Evolutionary conservation across 2,797 vertebrate genomes (phyloP), one percentile per base, ranked within the genome.

Genomic region (Scolopax bukidnonensis): DNA sequence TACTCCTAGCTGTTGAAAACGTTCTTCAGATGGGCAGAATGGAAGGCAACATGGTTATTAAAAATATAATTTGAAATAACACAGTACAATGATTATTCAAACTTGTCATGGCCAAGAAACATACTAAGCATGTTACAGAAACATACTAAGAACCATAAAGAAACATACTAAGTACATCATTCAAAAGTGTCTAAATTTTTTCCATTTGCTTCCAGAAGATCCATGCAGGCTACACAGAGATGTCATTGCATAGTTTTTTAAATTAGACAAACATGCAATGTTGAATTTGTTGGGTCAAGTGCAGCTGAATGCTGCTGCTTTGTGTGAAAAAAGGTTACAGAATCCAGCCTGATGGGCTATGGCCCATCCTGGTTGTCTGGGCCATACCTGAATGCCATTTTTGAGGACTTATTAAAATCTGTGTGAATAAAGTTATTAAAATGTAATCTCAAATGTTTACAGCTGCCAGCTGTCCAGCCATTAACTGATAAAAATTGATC

Each of bases 1-100:
- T 70, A 99, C 98, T 96, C 98, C 86, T 10, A 99, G 88, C 84
- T 99, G 98, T 85, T 68, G 96, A 89, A 99, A 99, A 84, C 97
- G 97, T 95, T 98, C 98, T 99, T 64, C 73, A 84, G n/a, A 65
- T 96, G 83, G 56, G 78, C 27, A 91, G 36, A 94, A 88, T 19
- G 27, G 40, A 80, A 91, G 79, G 45, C 17, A 97, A 91, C 4
- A 83, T 14, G 16, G 33, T 63, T 68, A 78, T 91, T 36, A 32
- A 91, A 74, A 40, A 12, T 11, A 10, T 12, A 47, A 71, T 67
- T 69, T 69, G 8, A 81, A 75, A 88, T 75, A 64, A 78, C 57
- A 18, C 24, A 17, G 12, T 81, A 45, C 18, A 88, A n/a, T 20
- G 10, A 48, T 41, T 81, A 74, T 63, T 59, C 56, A 87, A 53